Evolutionary conservation across 2,888 invertebrate species (phyloP).

Genomic region (Brachylomia viminalis): DNA sequence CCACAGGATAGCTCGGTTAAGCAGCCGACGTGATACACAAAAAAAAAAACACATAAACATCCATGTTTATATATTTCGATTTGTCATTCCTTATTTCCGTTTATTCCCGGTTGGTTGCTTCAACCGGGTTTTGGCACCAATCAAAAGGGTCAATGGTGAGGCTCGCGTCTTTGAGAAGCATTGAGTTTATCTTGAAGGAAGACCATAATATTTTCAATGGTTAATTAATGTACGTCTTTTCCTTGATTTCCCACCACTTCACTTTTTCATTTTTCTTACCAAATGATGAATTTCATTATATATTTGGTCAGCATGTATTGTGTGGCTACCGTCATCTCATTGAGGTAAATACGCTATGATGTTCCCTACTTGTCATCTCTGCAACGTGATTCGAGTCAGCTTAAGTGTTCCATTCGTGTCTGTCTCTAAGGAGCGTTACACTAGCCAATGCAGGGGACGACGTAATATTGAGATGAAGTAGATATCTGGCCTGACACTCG

Average conservation of each 20-base stretch:
- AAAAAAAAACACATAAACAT: not conserved
- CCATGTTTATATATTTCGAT: too few species aligned
- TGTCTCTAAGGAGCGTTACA: slow-evolving; percentile 62
- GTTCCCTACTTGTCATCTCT: slow-evolving; percentile 42
- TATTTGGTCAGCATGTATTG: not conserved
- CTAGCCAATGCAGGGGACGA: slow-evolving; percentile 43
- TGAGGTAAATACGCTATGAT: slow-evolving; percentile 20
- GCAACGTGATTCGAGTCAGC: slow-evolving; percentile 49
- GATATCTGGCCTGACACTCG: slow-evolving; percentile 58
- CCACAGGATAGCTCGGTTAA: not conserved
- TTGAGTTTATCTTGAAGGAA: too few species aligned
- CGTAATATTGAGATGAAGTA: slow-evolving; percentile 55
- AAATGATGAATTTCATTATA: too few species aligned
- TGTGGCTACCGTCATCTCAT: slow-evolving; percentile 1
- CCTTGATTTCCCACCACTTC: too few species aligned
- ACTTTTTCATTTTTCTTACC: too few species aligned
- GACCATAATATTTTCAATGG: too few species aligned
- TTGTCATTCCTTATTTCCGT: too few species aligned
- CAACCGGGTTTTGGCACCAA: too few species aligned
- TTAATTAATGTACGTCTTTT: too few species aligned
- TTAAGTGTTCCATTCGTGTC: slow-evolving; percentile 55
- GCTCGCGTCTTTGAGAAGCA: too few species aligned
- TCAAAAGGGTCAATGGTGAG: too few species aligned
- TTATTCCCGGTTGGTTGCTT: too few species aligned
- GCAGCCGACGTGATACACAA: not conserved